phyloP scores from a whole-genome alignment of 2,113 vertebrate species.

The Saccopteryx bilineata region DNA sequence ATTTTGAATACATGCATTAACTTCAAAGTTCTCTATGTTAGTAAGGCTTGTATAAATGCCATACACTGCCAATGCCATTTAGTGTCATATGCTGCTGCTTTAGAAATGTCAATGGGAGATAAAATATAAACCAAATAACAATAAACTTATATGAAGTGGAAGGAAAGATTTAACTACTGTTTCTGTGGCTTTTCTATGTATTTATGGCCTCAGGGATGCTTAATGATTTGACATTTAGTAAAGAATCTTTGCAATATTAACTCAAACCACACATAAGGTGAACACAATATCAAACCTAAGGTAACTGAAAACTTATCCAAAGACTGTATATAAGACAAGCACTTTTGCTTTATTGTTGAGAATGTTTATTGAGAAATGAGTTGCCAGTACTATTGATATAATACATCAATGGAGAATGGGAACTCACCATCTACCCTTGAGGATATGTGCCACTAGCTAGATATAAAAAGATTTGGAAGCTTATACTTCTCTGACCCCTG shows the following conservation, averaged over 20 bases:
- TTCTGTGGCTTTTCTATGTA: not conserved
- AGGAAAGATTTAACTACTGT: not conserved
- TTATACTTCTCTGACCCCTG: not conserved
- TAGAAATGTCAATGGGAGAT: not conserved
- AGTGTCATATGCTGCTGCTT: not conserved
- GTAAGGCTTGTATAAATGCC: not conserved
- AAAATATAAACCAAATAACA: slow-evolving; percentile 42
- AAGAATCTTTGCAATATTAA: slow-evolving; percentile 54
- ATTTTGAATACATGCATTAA: not conserved
- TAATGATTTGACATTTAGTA: slow-evolving; percentile 35
- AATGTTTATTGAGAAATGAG: not conserved
- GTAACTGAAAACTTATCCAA: slow-evolving; percentile 38
- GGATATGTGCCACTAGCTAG: not conserved
- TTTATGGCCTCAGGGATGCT: not conserved
- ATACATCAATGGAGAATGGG: not conserved
- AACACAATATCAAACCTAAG: not conserved
- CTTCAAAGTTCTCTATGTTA: not conserved
- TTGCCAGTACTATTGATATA: not conserved
- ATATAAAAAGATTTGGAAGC: not conserved
- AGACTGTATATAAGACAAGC: not conserved
- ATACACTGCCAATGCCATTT: not conserved
- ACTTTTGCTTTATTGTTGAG: not conserved
- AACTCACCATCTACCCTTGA: accelerated
- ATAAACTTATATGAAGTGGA: not conserved
- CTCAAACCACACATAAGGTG: not conserved